Evolutionary conservation across 2,797 vertebrate species (phyloP), one percentile per base, ranked within the genome.

Genomic region (Sebastes miniatus): DNA sequence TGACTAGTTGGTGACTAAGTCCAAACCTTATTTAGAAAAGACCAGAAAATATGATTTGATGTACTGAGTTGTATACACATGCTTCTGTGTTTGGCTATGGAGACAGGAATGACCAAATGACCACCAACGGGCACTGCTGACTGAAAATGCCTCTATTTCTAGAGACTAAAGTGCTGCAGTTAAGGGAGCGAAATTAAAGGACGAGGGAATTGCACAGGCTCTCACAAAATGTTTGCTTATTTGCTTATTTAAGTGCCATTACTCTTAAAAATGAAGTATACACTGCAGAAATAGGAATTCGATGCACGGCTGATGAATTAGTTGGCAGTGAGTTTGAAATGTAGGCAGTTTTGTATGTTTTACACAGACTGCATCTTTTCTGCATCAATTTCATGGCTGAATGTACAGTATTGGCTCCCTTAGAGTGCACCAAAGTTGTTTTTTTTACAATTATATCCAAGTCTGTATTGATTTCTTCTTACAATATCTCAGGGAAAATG

Each of bases 301-400:
- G 6, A 69, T 59, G 27, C 52, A 68, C 43, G 61, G 61, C 75
- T 74, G 69, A 77, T 4, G 61, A 75, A 77, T 64, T 43, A 72
- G 25, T 24, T 65, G 56, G 5, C 58, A 62, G 27, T 25, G 27
- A 72, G 50, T 65, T 73, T 78, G 61, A 83, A 5, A 62, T 54
- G 3, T 18, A 65, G 1, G 1, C 64, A 74, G 11, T 68, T 76
- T 74, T 82, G 56, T 43, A 39, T 14, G 69, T 54, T 83, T 79
- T 24, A 39, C 29, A 69, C 63, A 22, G 31, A 64, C 62, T 14
- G 32, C 32, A 36, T 64, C 31, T 34, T 52, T 54, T 63, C 61
- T 34, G 61, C 3, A 62, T 34, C 31, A 62, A 65, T 69, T 52
- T 20, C 29, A 72, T 25, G n/a, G 34, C 39, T 83, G 56, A 52